Base-by-base conservation (phyloP, 1,140 invertebrate genomes). In the Drosophila burlai region DNA sequence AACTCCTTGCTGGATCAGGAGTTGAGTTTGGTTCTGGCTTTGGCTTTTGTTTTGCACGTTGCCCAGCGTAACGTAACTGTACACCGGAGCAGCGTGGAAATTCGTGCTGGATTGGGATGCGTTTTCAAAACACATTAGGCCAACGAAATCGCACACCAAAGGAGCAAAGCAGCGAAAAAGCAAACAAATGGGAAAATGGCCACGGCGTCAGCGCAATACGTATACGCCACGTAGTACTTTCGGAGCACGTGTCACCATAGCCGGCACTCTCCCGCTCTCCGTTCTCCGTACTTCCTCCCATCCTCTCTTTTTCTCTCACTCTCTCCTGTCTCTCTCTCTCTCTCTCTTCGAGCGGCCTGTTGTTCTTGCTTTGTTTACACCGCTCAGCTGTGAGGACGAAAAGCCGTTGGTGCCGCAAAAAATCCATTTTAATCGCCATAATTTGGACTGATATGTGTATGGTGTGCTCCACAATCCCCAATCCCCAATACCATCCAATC, bases 151-250 rank as follows among this genome's bases (percentile, higher is more conserved):
- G 54, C 50, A 71, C 49, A 71, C 49, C 36, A 52, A 47, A 24
- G 29, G 16, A 29, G 26, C 43, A 55, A 55, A 26, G 29, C 50
- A 49, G 21, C 43, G 16, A 58, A 31, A 36, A 65, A 65, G 36
- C 40, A 42, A 75, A 59, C 29, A 15, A 59, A 54, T 43, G 42
- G 75, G 38, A 89, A 86, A 83, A 86, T 86, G 83, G 84, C 80
- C 63, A 89, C 83, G 80, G 83, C 80, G 83, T 86, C 83, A 83
- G 83, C 83, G 84, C 83, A 87, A 89, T 87, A 87, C 72, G 83
- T 87, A 86, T 86, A 87, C 83, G 83, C 84, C 84, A 83, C 77
- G 84, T 87, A 62, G 69, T 43, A 84, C 50, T 66, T 66, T 66
- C 46, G 61, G 52, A 74, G 76, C 84, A 87, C 81, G 83, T 87